A percentile compares a stretch with the other conserved stretches of the same genome.
phyloP scores from a whole-genome alignment of 1,140 invertebrate species.

The Trichonephila clavipes region DNA sequence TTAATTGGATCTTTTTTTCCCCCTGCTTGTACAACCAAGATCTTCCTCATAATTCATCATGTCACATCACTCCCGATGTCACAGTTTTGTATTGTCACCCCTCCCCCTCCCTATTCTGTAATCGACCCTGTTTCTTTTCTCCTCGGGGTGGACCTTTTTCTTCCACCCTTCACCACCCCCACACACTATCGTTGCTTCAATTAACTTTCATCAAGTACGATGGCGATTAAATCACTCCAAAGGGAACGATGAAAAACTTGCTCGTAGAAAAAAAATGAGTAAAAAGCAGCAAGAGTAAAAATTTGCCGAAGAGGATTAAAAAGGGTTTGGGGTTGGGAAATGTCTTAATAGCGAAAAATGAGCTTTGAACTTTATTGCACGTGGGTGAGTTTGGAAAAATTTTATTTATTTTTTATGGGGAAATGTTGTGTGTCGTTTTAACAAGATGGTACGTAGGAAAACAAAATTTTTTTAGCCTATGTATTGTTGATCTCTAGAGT shows the following conservation, averaged over 20 bases:
- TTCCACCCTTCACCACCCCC: neutral
- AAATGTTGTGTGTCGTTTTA: no score
- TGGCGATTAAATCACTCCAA: conserved; percentile 42
- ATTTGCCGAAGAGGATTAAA: neutral
- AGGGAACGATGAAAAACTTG: neutral
- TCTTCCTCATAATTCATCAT: conserved; percentile 23
- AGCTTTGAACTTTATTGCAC: neutral
- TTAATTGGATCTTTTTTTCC: neutral
- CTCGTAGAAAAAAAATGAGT: neutral
- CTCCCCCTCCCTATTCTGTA: neutral
- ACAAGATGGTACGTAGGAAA: no score
- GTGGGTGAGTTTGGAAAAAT: no score
- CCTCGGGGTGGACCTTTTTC: neutral
- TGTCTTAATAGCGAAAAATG: neutral
- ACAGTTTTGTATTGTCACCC: neutral
- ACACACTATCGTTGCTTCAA: neutral
- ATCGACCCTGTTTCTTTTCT: neutral
- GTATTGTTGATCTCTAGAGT: no score
- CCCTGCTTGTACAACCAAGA: neutral
- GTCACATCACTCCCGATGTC: neutral
- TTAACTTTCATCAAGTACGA: conserved; percentile 46
- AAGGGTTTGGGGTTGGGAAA: neutral
- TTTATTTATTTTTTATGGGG: no score
- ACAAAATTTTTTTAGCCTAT: no score
- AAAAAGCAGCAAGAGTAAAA: neutral